Evolutionary conservation across 2,113 vertebrate species (phyloP), one percentile per base, ranked within the genome.

Genomic region (Alaudala cheleensis): DNA sequence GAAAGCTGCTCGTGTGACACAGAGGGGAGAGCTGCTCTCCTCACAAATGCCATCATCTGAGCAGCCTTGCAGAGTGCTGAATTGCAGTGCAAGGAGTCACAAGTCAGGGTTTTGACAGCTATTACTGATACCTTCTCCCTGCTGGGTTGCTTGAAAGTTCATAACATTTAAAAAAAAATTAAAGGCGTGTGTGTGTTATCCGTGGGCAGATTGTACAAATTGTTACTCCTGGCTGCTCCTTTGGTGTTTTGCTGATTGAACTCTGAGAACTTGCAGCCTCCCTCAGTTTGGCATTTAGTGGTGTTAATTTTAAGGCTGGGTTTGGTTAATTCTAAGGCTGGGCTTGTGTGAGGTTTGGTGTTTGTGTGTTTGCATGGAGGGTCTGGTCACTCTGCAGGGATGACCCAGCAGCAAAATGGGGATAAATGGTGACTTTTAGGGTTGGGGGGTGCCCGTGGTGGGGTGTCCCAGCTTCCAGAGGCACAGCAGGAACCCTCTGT

Each of bases 91-190:
- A 12, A 90, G n/a, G 54, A 86, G 79, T n/a, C 53, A 11, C 1
- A 49, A 92, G 67, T 77, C 86, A 88, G 62, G 67, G 3, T 1
- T 53, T 69, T 86, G 86, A 86, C 86, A 88, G 83, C 77, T 83
- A 15, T 92, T 88, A 58, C 80, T 39, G 86, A 45, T 58, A 45
- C 4, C 56, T 90, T 86, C 53, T 70, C 83, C 80, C 93, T 50
- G 80, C 86, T 90, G 89, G 14, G 12, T 50, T 51, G 26, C 60
- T 78, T 53, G 29, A 84, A 90, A 95, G 86, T 92, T 95, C 89
- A 57, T 84, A 86, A 84, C 77, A 51, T 92, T 85, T 54, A 40
- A 31, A 6, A 6, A 54, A 42, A 90, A 94, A 91, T 94, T 93
- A 84, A 92, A 88, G 78, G 78, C 5, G 8, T 47, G 1, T 14